These are phyloP conservation scores for Channa maculata DNA, from an alignment of 2,113 vertebrate genomes.

Conservation along the genomic window DNA sequence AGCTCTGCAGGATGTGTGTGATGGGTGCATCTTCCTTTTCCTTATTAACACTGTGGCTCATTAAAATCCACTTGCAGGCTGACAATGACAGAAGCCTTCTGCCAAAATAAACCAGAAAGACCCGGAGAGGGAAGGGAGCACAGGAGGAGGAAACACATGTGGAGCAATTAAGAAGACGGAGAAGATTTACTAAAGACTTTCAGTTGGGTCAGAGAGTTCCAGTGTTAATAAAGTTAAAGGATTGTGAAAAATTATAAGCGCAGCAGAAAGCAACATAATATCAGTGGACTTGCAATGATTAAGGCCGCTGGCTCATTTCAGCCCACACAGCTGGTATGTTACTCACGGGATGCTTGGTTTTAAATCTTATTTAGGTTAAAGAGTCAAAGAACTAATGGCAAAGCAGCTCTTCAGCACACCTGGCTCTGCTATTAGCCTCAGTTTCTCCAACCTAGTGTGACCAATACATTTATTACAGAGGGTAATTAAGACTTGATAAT, in stretches of 20 bases:
- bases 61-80: conserved; percentile 51
- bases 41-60: conserved; percentile 48
- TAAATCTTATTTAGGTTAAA: conserved; percentile 40
- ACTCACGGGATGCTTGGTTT: conserved; percentile 7
- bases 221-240: conserved; percentile 27
- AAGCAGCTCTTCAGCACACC: conserved; percentile 9
- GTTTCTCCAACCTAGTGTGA: conserved; percentile 23
- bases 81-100: conserved; percentile 40
- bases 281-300: conserved; percentile 22
- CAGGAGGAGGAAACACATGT: conserved; percentile 8
- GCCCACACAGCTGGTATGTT: conserved; percentile 17
- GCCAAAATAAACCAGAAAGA: conserved; percentile 39
- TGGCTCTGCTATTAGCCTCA: conserved; percentile 14
- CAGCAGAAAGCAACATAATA: conserved; percentile 15
- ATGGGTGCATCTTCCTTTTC: conserved; percentile 30
- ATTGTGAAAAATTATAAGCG: background rate
- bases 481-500: conserved; percentile 46
- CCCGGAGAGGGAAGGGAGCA: conserved; percentile 18
- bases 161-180: conserved; percentile 41
- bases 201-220: conserved; percentile 6
- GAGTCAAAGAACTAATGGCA: conserved; percentile 32
- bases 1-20: background rate
- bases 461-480: conserved; percentile 24
- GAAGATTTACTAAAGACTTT: conserved; percentile 39
- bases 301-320: conserved; percentile 18